Conservation (phyloP, 2,888 invertebrate genomes). For the Tenthredo scrophulariae region DNA sequence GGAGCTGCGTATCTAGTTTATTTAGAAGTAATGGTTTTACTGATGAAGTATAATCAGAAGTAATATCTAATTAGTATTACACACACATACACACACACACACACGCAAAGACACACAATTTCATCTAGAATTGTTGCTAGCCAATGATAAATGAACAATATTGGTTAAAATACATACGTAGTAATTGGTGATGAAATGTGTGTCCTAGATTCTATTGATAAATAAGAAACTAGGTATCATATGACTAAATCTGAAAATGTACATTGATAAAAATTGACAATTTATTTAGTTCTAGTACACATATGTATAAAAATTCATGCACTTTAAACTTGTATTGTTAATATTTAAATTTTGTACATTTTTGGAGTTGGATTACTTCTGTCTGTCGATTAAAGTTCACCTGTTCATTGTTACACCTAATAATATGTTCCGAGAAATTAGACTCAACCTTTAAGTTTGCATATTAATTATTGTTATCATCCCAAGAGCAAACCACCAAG, state of each 20-base stretch:
- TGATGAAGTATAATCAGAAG: background rate
- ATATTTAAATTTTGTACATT: constrained; percentile 73
- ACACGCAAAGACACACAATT: background rate
- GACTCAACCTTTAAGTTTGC: background rate
- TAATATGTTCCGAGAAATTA: background rate
- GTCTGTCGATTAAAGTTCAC: background rate
- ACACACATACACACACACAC: background rate
- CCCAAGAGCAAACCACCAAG: background rate
- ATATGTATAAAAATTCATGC: constrained; percentile 71
- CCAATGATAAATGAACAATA: constrained; percentile 9
- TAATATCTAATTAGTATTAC: background rate
- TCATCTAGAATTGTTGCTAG: background rate
- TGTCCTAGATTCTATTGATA: constrained; percentile 50
- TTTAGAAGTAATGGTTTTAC: background rate
- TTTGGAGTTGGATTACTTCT: constrained; percentile 64
- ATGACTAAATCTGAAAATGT: constrained; percentile 58
- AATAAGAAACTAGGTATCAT: constrained; percentile 37
- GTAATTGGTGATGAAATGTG: background rate
- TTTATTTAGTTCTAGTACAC: constrained; percentile 67
- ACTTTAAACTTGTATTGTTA: constrained; percentile 66
- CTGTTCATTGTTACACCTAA: constrained; percentile 24
- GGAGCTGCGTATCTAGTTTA: constrained; percentile 37
- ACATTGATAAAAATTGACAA: constrained; percentile 62
- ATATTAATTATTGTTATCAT: constrained; percentile 11
- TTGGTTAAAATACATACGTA: constrained; percentile 16